Evolutionary conservation across 2,113 vertebrate species (phyloP).

Genomic region (Psephotus haematonotus): DNA sequence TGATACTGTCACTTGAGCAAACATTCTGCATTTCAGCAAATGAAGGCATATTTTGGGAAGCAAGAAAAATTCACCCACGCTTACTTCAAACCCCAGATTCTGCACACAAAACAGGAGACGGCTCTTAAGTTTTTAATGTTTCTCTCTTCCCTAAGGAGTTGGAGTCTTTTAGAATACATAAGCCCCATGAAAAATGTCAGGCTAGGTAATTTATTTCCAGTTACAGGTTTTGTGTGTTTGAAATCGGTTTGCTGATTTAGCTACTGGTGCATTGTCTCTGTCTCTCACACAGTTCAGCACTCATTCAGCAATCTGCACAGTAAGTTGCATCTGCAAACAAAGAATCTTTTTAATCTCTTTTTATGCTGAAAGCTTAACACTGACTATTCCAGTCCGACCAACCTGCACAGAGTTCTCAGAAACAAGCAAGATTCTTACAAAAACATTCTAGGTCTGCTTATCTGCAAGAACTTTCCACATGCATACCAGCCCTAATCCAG

Average conservation of each 20-base stretch:
- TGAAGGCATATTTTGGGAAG: not conserved
- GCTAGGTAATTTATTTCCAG: conserved; percentile 42
- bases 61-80: not conserved
- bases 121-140: not conserved
- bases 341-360: not conserved
- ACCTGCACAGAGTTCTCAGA: not conserved
- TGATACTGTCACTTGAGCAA: conserved; percentile 22
- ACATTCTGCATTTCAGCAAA: not conserved
- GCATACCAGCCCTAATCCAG: not conserved
- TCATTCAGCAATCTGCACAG: not conserved
- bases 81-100: not conserved
- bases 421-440: not conserved
- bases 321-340: not conserved
- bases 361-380: not conserved
- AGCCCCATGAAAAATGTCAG: conserved; percentile 38
- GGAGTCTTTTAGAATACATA: not conserved
- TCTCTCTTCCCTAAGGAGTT: not conserved
- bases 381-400: not conserved
- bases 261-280: not conserved
- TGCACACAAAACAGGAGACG: not conserved
- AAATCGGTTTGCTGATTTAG: conserved; percentile 39
- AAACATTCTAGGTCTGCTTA: not conserved
- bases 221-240: not conserved
- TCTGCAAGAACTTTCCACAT: not conserved
- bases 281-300: not conserved